A percentile compares a stretch with the other conserved stretches of the same genome.
phyloP scores from a whole-genome alignment of 2,113 vertebrate species.

The Dunckerocampus dactyliophorus region DNA sequence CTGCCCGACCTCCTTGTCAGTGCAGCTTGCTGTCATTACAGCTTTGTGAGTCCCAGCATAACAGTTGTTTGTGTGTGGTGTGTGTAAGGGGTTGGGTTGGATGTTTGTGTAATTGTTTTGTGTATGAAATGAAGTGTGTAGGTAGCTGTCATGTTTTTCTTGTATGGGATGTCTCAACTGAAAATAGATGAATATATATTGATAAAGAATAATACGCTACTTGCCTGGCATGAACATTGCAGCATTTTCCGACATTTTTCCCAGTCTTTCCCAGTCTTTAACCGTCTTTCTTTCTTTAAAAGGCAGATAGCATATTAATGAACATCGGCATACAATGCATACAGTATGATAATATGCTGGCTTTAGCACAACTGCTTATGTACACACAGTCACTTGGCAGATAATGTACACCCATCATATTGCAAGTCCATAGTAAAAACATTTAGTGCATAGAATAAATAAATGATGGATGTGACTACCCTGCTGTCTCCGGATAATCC shows the following conservation, averaged over 20 bases:
- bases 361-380: no score
- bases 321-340: background rate
- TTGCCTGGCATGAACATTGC: background rate
- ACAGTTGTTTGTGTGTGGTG: background rate
- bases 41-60: conserved; percentile 29
- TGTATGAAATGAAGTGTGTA: conserved; percentile 6
- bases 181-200: background rate
- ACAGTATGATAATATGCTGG: no score
- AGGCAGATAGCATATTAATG: background rate
- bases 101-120: background rate
- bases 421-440: no score
- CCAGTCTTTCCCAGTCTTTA: no score
- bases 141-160: conserved; percentile 10
- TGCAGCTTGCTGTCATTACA: conserved; percentile 55
- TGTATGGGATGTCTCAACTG: background rate
- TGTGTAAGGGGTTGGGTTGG: background rate
- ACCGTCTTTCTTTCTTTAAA: conserved; percentile 13
- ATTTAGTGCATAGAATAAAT: no score
- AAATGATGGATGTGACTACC: no score
- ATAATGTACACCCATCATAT: no score
- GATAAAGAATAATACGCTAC: background rate
- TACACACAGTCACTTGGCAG: no score
- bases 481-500: no score
- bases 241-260: background rate
- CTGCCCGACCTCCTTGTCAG: conserved; percentile 35